Conservation (phyloP, 2,888 invertebrate genomes). For the Pycnomerus fuliginosus region DNA sequence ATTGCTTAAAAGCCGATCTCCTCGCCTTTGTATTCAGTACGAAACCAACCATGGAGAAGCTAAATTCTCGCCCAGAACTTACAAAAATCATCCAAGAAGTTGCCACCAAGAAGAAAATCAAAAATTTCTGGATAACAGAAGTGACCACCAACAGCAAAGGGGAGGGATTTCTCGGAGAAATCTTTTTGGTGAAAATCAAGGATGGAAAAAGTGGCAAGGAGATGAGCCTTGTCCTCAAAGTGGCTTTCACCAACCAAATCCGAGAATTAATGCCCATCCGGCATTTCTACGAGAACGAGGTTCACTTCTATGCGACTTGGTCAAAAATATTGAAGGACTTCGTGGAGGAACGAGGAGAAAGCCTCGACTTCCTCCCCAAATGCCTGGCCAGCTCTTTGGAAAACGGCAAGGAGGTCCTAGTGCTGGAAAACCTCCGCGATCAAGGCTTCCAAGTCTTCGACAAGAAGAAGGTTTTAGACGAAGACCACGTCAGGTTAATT, state of each 20-base stretch:
- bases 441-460: constrained; percentile 14
- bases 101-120: too few species aligned
- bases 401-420: constrained; percentile 7
- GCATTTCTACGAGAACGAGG: constrained; percentile 20
- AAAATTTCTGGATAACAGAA: too few species aligned
- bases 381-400: constrained; percentile 6
- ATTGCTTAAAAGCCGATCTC: too few species aligned
- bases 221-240: constrained; percentile 14
- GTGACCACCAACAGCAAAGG: too few species aligned
- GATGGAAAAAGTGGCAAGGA: constrained; percentile 5
- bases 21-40: too few species aligned
- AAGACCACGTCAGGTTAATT: constrained; percentile 11
- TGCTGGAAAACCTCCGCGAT: constrained; percentile 10
- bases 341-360: too few species aligned
- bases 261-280: constrained; percentile 14
- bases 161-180: constrained; percentile 13
- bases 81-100: too few species aligned
- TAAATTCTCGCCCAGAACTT: too few species aligned
- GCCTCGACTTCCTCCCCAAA: constrained; percentile 10
- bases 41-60: too few species aligned
- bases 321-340: constrained; percentile 15
- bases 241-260: constrained; percentile 9
- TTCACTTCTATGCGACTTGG: constrained; percentile 17
- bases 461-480: constrained; percentile 12
- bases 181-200: constrained; percentile 10